These are phyloP conservation scores for Antitype chi DNA, from an alignment of 2,888 invertebrate species.

Conservation along the genomic window DNA sequence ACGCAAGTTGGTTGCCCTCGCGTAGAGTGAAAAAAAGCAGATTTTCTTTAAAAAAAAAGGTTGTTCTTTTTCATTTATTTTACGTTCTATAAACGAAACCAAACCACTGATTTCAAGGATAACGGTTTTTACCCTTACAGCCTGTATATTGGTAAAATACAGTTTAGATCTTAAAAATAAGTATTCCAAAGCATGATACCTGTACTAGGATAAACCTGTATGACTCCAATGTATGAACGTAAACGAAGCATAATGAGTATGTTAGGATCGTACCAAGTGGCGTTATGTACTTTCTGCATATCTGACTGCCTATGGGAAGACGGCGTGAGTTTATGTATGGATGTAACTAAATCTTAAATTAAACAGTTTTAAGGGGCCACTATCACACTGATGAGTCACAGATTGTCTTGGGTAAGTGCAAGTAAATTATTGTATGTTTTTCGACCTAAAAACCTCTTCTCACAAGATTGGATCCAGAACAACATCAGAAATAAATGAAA, in stretches of 20 bases:
- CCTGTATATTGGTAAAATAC: too few species aligned
- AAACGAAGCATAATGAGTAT: not conserved
- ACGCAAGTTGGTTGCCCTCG: too few species aligned
- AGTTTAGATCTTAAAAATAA: too few species aligned
- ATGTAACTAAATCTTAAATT: not conserved
- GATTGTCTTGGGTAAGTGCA: not conserved
- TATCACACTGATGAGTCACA: not conserved
- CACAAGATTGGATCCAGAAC: not conserved
- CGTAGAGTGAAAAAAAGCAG: too few species aligned
- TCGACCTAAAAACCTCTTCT: not conserved
- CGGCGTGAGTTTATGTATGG: not conserved
- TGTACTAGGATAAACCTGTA: not conserved
- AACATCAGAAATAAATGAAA: not conserved
- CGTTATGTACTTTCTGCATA: not conserved
- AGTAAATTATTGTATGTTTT: not conserved
- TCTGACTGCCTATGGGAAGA: not conserved
- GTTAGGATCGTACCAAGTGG: not conserved
- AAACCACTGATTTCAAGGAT: too few species aligned
- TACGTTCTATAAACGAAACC: too few species aligned
- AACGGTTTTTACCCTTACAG: too few species aligned
- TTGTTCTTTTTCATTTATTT: too few species aligned
- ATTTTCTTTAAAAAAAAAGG: too few species aligned
- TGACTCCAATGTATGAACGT: not conserved
- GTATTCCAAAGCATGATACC: too few species aligned
- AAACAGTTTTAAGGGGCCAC: not conserved